Evolutionary conservation across 2,113 vertebrate genomes (phyloP).

Genomic region (Crotalus viridis): DNA sequence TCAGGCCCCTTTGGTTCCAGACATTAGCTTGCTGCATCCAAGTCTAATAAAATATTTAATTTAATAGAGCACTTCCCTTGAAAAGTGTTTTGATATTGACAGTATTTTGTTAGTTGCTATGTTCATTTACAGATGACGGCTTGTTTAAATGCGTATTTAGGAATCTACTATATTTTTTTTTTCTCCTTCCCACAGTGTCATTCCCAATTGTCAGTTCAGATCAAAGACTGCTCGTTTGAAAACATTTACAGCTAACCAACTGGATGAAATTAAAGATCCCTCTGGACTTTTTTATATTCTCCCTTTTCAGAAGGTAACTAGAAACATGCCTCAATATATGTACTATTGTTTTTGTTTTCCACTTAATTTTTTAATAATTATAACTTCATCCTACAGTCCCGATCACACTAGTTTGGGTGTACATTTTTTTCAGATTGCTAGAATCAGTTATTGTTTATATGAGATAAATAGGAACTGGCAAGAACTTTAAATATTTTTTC

Average conservation of each 20-base stretch:
- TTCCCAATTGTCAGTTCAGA: conserved; percentile 97
- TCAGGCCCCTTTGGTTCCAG: neutral
- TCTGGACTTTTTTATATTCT: conserved; percentile 97
- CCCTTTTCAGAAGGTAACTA: conserved; percentile 92
- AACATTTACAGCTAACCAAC: conserved; percentile 95
- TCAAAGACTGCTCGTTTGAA: conserved; percentile 95
- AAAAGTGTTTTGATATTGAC: neutral
- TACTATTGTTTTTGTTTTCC: neutral
- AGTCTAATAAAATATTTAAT: neutral
- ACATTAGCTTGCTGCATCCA: neutral
- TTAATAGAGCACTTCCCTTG: neutral
- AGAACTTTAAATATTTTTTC: neutral
- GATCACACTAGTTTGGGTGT: neutral
- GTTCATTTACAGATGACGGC: no score
- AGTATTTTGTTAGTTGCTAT: no score
- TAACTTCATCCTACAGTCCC: neutral
- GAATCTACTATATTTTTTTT: conserved; percentile 9
- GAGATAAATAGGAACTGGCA: neutral
- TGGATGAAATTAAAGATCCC: conserved; percentile 97
- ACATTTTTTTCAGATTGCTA: no score
- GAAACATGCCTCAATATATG: rapidly evolving
- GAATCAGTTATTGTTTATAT: neutral
- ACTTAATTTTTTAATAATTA: neutral
- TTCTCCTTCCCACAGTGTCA: conserved; percentile 77
- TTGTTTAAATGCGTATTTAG: neutral